phyloP scores from a whole-genome alignment of 2,888 invertebrate species.

The Lomographa bimaculata region DNA sequence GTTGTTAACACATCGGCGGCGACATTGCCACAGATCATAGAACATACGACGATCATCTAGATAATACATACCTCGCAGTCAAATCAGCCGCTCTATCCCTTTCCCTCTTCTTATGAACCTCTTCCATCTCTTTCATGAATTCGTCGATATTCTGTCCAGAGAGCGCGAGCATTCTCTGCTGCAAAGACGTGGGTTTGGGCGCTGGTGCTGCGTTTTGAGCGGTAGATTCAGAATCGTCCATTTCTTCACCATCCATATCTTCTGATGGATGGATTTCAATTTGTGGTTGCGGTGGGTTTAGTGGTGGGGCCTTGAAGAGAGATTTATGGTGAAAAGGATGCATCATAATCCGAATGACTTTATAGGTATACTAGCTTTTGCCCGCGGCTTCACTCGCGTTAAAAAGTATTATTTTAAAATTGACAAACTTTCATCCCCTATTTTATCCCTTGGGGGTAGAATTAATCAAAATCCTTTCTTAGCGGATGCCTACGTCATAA shows the following conservation, averaged over 20 bases:
- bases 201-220: constrained; percentile 82
- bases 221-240: constrained; percentile 46
- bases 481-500: too few species aligned
- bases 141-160: constrained; percentile 96
- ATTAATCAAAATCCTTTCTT: too few species aligned
- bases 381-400: too few species aligned
- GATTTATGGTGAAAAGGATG: not conserved
- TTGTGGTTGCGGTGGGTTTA: constrained; percentile 4
- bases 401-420: too few species aligned
- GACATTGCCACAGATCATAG: too few species aligned
- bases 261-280: constrained; percentile 26
- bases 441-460: too few species aligned
- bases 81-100: constrained; percentile 86
- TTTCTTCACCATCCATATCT: constrained; percentile 56
- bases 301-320: constrained; percentile 24
- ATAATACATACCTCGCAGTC: constrained; percentile 69
- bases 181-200: constrained; percentile 90
- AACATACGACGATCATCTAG: too few species aligned
- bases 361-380: too few species aligned
- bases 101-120: constrained; percentile 90
- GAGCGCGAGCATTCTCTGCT: constrained; percentile 94
- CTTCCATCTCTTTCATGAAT: constrained; percentile 97
- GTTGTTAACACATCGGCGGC: too few species aligned
- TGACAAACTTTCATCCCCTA: too few species aligned
- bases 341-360: too few species aligned